phyloP scores from a whole-genome alignment of 2,797 vertebrate species.

The Epinephelus awoara region DNA sequence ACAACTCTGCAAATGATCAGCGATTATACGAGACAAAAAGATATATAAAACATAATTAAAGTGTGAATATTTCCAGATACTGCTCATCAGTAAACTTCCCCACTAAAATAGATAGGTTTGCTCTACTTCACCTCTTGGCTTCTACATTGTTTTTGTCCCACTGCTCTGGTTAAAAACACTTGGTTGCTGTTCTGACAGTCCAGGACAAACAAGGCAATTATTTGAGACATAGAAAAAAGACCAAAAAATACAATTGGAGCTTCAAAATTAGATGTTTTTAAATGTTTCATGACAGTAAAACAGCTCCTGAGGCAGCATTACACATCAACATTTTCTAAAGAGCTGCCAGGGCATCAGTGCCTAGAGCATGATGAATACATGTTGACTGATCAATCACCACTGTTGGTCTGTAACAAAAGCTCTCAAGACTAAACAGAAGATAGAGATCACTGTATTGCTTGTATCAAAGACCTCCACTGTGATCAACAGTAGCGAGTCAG shows the following conservation, averaged over 20 bases:
- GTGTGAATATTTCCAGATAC: not conserved
- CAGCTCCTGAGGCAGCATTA: conserved; percentile 23
- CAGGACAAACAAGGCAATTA: not conserved
- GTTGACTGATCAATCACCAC: conserved; percentile 24
- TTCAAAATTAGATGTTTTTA: conserved; percentile 42
- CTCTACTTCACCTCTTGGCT: not conserved
- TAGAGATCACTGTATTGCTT: conserved; percentile 54
- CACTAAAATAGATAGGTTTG: not conserved
- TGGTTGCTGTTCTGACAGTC: not conserved
- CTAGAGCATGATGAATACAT: conserved; percentile 10
- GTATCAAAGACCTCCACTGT: conserved; percentile 40
- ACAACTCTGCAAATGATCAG: not conserved
- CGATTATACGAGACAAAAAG: not conserved
- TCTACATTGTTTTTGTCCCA: not conserved
- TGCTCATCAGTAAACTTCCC: not conserved
- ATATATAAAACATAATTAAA: not conserved
- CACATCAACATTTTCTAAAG: conserved; percentile 8
- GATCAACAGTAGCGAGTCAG: conserved; percentile 46
- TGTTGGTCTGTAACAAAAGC: conserved; percentile 42
- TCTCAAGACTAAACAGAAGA: conserved; percentile 20
- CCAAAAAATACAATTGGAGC: not conserved
- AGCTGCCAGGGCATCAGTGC: conserved; percentile 18
- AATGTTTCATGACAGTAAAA: conserved; percentile 49
- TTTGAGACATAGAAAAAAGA: conserved; percentile 6
- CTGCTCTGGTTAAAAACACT: not conserved